Conservation (phyloP, 1,140 invertebrate species). For the Dendroctonus valens region DNA sequence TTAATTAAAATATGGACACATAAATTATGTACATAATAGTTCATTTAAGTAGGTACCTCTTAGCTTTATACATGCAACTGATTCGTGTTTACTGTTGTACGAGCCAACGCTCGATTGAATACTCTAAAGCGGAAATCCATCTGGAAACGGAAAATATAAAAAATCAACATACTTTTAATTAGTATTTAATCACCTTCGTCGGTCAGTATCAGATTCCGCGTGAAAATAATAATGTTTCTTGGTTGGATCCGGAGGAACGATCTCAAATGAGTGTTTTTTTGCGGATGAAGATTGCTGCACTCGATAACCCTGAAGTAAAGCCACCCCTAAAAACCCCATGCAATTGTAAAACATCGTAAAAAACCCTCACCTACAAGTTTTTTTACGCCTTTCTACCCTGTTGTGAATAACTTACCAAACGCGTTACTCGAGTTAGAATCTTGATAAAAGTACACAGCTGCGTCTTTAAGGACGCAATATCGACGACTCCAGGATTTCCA, state of each 20-base stretch:
- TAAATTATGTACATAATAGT: no score
- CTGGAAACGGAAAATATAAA: conserved; percentile 58
- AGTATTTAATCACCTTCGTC: conserved; percentile 71
- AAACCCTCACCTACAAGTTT: no score
- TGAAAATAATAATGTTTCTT: conserved; percentile 89
- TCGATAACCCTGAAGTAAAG: conserved; percentile 91
- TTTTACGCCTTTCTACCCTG: not conserved
- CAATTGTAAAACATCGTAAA: no score
- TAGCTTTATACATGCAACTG: conserved; percentile 6
- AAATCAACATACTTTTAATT: conserved; percentile 1
- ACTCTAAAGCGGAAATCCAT: conserved; percentile 91
- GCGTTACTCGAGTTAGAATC: conserved; percentile 82
- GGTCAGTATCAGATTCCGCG: conserved; percentile 92
- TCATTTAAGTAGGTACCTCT: no score
- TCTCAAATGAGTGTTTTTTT: conserved; percentile 87
- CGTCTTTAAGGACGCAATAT: conserved; percentile 94
- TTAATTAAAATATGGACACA: no score
- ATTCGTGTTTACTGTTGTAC: conserved; percentile 53
- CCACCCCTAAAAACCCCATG: conserved; percentile 62
- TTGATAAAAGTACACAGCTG: conserved; percentile 91
- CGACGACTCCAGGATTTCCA: conserved; percentile 86
- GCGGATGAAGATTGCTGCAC: conserved; percentile 77
- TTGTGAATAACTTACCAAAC: conserved; percentile 62
- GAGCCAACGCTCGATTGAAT: conserved; percentile 96
- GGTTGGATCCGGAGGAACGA: conserved; percentile 82